phyloP scores from a whole-genome alignment of 2,113 vertebrate genomes.

The Chelonoidis abingdonii region DNA sequence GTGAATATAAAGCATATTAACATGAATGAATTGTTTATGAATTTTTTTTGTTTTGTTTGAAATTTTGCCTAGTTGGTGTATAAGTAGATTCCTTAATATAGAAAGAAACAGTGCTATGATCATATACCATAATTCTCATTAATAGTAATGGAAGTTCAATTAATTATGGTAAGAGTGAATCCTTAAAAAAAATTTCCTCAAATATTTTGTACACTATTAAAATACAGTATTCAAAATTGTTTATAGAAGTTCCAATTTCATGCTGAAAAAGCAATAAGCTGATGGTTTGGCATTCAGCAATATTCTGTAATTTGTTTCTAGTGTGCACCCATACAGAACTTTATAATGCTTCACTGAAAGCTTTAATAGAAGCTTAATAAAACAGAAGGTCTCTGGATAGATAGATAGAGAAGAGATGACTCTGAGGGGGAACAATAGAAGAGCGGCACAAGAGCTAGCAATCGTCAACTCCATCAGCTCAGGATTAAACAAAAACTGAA shows the following conservation, averaged over 20 bases:
- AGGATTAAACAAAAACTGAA: no score
- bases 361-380: not conserved
- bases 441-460: not conserved
- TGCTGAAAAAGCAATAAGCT: not conserved
- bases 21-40: accelerated
- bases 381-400: not conserved
- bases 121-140: not conserved
- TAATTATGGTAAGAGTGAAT: not conserved
- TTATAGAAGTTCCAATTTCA: not conserved
- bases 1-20: not conserved
- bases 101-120: not conserved
- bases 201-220: not conserved
- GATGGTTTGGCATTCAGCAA: not conserved
- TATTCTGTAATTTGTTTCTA: not conserved
- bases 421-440: not conserved
- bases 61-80: not conserved
- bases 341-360: slow-evolving; percentile 3
- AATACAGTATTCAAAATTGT: not conserved
- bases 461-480: not conserved
- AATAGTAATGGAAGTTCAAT: not conserved
- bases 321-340: not conserved
- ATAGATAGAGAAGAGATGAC: not conserved
- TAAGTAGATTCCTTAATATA: not conserved
- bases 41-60: not conserved
- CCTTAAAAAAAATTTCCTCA: not conserved